Evolutionary conservation across 2,888 invertebrate genomes (phyloP), one percentile per base, ranked within the genome.

Genomic region (Aleiodes alternator): DNA sequence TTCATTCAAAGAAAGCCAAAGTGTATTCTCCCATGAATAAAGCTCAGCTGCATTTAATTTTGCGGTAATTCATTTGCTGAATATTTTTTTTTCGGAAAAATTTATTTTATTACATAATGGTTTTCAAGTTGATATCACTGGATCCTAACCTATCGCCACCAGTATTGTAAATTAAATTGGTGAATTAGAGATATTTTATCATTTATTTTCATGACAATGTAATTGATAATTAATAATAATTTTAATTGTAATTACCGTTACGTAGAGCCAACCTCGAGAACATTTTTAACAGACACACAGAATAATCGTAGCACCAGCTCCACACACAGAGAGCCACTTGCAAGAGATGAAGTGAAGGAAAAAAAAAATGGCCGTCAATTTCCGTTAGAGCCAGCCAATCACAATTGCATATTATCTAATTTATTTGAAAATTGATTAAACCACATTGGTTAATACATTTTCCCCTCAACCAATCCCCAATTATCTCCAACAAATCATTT

Each of bases 221-320:
- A 70, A 29, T 12, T 43, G 72, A 72, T 51, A 48, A 75, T 57
- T 7, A 55, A 50, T 12, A 4, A 70, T 34, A 50, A 64, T 53
- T 9, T 16, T 29, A 73, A 31, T 48, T 31, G 43, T 73, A 81
- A 80, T 86, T 86, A 87, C 88, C 84, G 81, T 85, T 84, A 50
- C 83, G 84, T 61, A 86, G 78, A 78, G 84, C 85, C 76, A 88
- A 80, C 83, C 87, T 84, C 70, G 87, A 88, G 77, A 88, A 81
- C 87, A 88, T 88, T 78, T 82, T 86, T 70, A 64, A 61, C 43
- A 38, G n/a, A 16, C 64, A 23, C 48, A 64, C 16, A 64, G 64
- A 64, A 23, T 16, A 23, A 43, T 43, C 43, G 43, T 9, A 43
- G 43, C 64, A 64, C 48, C 43, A 64, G 43, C 64, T 48, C 64